Conservation (phyloP, 1,140 invertebrate genomes). For the Calosoma granatense region DNA sequence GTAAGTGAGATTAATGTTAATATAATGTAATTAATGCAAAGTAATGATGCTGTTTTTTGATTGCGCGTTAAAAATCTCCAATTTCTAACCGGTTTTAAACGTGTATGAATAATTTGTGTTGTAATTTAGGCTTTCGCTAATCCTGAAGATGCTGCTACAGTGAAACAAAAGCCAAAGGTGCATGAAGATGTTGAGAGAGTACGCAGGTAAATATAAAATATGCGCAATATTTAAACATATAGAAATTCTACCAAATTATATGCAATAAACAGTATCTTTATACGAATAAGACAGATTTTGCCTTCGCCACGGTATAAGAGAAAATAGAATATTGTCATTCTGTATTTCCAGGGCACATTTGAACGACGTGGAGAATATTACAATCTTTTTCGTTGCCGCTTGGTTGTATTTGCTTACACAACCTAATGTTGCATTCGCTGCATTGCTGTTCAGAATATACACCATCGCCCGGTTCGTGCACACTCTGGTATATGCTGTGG, state of each 20-base stretch:
- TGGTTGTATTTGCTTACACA: constrained; percentile 51
- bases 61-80: no score
- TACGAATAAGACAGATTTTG: constrained; percentile 12
- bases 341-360: constrained; percentile 61
- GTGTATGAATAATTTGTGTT: constrained; percentile 11
- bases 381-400: constrained; percentile 51
- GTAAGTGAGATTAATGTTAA: no score
- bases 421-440: constrained; percentile 41
- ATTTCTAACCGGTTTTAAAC: no score
- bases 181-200: constrained; percentile 36
- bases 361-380: constrained; percentile 68
- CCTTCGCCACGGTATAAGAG: no score
- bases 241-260: constrained; percentile 10
- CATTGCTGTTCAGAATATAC: constrained; percentile 47
- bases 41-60: no score
- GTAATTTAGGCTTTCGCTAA: constrained; percentile 35
- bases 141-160: constrained; percentile 32
- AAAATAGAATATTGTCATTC: no score
- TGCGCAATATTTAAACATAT: no score
- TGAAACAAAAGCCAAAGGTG: constrained; percentile 26
- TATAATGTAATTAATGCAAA: no score
- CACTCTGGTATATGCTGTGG: constrained; percentile 51
- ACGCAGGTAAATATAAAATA: constrained; percentile 26
- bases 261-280: constrained; percentile 9
- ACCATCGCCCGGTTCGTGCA: constrained; percentile 48